These are phyloP conservation scores for Cepphus grylle DNA, from an alignment of 2,113 vertebrate species.

Conservation along the genomic window DNA sequence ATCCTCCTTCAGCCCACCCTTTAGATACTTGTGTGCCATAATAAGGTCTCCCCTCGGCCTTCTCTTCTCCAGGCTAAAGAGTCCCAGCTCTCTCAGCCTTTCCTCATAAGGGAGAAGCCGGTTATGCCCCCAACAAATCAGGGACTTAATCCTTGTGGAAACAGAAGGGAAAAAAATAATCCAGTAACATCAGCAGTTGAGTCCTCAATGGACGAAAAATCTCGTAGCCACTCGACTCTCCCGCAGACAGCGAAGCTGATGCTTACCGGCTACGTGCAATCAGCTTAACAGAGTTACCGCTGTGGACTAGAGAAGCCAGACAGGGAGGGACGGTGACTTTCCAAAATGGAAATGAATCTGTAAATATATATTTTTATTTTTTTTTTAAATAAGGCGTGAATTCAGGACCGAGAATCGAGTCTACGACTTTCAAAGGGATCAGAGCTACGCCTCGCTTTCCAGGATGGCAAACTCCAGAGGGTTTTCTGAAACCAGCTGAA, in stretches of 20 bases:
- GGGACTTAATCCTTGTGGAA: not conserved
- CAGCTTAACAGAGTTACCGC: not conserved
- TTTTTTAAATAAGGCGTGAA: not conserved
- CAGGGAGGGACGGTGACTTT: not conserved
- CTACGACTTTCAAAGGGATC: not conserved
- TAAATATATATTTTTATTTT: not conserved
- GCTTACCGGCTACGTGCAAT: not conserved
- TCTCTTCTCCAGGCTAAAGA: no score
- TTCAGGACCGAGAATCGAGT: not conserved
- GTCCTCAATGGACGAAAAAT: not conserved
- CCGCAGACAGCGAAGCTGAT: not conserved
- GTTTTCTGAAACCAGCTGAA: not conserved
- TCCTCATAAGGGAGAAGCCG: not conserved
- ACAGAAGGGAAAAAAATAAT: not conserved
- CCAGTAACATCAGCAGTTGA: not conserved
- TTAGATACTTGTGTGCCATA: no score
- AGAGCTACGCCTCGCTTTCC: not conserved
- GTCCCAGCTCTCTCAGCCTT: no score
- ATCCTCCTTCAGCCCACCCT: no score
- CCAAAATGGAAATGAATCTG: not conserved
- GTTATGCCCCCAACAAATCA: not conserved
- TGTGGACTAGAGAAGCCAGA: not conserved
- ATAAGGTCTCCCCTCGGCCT: no score
- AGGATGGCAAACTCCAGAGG: not conserved
- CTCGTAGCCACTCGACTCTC: not conserved